Evolutionary conservation across 2,113 vertebrate species (phyloP).

Genomic region (Campylomormyrus tamandua): DNA sequence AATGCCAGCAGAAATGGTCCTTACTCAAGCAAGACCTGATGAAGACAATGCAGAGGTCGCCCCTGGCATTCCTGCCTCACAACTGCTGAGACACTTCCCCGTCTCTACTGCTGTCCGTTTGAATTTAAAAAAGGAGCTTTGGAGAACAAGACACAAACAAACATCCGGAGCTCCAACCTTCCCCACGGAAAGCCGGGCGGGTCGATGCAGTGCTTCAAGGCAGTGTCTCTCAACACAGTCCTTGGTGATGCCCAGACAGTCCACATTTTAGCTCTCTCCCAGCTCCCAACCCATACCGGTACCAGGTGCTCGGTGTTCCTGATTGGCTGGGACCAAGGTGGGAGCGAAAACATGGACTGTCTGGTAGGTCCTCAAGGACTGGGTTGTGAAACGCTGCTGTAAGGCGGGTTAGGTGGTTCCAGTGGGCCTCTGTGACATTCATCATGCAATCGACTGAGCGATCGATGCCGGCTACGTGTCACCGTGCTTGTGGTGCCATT

Average conservation of each 20-base stretch:
- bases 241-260: not conserved
- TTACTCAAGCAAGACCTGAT: not conserved
- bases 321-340: not conserved
- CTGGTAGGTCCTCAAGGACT: not conserved
- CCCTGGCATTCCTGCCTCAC: not conserved
- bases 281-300: not conserved
- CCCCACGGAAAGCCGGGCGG: not conserved
- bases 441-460: not conserved
- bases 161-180: not conserved
- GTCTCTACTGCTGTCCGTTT: not conserved
- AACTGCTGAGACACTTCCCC: not conserved
- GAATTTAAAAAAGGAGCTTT: not conserved
- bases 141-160: not conserved
- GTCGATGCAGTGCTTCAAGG: not conserved
- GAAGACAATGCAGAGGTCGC: not conserved
- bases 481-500: constrained; percentile 24
- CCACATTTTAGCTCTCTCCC: not conserved
- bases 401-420: not conserved
- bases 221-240: not conserved
- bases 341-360: not conserved
- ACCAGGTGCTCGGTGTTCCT: not conserved
- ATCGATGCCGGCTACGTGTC: constrained; percentile 25
- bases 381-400: not conserved
- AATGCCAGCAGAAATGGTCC: not conserved
- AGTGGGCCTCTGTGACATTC: not conserved